A percentile compares a stretch with the other conserved stretches of the same genome.
phyloP scores from a whole-genome alignment of 23 tunicate genomes.

The Aplidium turbinatum region DNA sequence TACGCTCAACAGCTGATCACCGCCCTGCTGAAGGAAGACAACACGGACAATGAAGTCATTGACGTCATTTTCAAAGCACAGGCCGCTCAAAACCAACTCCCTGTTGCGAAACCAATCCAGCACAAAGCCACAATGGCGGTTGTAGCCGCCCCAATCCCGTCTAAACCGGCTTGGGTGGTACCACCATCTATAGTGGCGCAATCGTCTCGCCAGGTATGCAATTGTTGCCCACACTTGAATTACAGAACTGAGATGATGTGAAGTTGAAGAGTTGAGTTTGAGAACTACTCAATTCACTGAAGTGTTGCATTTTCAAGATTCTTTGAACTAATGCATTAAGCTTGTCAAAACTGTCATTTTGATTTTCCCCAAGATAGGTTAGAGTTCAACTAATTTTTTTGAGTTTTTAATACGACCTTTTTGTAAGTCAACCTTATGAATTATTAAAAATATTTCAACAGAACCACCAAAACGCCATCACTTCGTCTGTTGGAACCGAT shows the following conservation, averaged over 20 bases:
- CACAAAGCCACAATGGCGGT: conserved; percentile 56
- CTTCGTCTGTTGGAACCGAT: too few species aligned
- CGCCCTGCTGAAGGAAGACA: conserved; percentile 72
- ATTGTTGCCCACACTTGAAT: neutral
- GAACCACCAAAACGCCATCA: too few species aligned
- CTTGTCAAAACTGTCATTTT: neutral
- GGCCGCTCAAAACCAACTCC: conserved; percentile 53
- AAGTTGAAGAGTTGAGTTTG: too few species aligned
- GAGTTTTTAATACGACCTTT: too few species aligned
- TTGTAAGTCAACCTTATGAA: too few species aligned
- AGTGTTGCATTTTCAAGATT: conserved; percentile 3
- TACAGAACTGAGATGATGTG: too few species aligned
- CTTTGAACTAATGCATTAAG: neutral
- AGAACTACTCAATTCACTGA: too few species aligned
- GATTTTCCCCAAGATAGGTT: too few species aligned
- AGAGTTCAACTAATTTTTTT: too few species aligned
- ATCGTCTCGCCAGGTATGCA: conserved; percentile 36
- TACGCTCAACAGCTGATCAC: conserved; percentile 80
- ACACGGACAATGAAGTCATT: conserved; percentile 61
- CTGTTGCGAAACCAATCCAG: conserved; percentile 18
- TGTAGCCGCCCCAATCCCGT: conserved; percentile 68
- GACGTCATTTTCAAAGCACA: conserved; percentile 58
- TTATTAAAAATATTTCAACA: too few species aligned
- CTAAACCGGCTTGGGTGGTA: conserved; percentile 72
- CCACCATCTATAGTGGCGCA: conserved; percentile 63